phyloP scores from a whole-genome alignment of 2,797 vertebrate genomes.

The Microhierax caerulescens region DNA sequence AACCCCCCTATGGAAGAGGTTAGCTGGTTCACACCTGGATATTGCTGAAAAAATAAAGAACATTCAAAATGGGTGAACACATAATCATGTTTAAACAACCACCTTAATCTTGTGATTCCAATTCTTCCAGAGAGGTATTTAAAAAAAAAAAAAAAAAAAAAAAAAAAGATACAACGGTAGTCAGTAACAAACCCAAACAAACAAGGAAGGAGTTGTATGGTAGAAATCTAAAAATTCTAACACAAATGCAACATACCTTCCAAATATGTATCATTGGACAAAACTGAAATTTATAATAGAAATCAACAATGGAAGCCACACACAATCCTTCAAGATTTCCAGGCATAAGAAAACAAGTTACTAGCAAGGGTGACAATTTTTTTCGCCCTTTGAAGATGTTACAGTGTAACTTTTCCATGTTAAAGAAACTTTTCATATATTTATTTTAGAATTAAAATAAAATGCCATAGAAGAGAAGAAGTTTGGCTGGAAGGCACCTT shows the following conservation, averaged over 20 bases:
- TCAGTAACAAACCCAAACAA: neutral
- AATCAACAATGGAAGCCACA: neutral
- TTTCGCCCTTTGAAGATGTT: neutral
- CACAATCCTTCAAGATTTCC: neutral
- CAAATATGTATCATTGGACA: neutral
- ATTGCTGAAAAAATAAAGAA: conserved; percentile 76
- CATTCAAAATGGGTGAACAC: neutral
- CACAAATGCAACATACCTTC: neutral
- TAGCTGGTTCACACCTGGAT: conserved; percentile 87
- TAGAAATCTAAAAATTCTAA: neutral
- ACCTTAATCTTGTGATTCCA: neutral
- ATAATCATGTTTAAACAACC: neutral
- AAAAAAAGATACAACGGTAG: neutral
- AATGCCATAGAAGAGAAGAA: neutral
- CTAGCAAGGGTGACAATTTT: neutral
- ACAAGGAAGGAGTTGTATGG: neutral
- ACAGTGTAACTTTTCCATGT: neutral
- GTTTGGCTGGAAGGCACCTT: neutral
- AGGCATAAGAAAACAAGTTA: neutral
- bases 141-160: neutral
- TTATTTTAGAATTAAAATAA: neutral
- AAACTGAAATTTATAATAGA: neutral
- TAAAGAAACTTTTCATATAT: neutral
- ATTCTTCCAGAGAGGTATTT: neutral
- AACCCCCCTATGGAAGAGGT: conserved; percentile 90